A percentile compares a stretch with the other conserved stretches of the same genome.
Evolutionary conservation across 1,140 invertebrate species (phyloP).

Genomic region (Plodia interpunctella): DNA sequence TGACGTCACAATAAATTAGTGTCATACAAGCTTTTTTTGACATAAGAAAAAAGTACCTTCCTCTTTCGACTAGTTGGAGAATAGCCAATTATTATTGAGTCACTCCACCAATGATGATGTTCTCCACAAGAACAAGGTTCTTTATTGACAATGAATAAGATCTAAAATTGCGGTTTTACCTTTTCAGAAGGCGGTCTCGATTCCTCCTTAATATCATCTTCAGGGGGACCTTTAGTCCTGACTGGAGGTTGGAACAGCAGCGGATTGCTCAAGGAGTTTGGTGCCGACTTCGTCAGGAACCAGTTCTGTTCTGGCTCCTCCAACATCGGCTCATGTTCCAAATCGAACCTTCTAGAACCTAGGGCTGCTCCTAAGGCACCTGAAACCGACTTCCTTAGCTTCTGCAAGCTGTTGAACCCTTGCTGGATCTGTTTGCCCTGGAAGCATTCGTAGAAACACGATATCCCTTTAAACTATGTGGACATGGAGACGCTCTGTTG

Average conservation of each 20-base stretch:
- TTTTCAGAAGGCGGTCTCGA: slow-evolving; percentile 53
- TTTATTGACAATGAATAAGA: too few relatives aligned
- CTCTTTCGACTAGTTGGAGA: too few relatives aligned
- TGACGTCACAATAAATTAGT: too few relatives aligned
- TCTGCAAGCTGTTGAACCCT: slow-evolving; percentile 82
- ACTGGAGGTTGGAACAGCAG: slow-evolving; percentile 53
- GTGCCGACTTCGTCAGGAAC: slow-evolving; percentile 87
- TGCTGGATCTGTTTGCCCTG: slow-evolving; percentile 73
- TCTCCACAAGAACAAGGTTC: too few relatives aligned
- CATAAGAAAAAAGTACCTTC: too few relatives aligned
- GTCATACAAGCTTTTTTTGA: too few relatives aligned
- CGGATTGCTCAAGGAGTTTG: slow-evolving; percentile 85
- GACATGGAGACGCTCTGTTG: slow-evolving; percentile 30
- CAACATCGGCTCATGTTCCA: slow-evolving; percentile 67
- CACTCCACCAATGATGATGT: too few relatives aligned
- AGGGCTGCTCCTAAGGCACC: slow-evolving; percentile 79
- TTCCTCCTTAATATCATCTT: slow-evolving; percentile 62
- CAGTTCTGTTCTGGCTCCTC: slow-evolving; percentile 81
- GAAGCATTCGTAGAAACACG: slow-evolving; percentile 75
- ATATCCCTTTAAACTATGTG: slow-evolving; percentile 73
- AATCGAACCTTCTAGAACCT: slow-evolving; percentile 65
- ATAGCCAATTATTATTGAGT: too few relatives aligned
- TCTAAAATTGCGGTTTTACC: too few relatives aligned
- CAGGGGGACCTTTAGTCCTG: slow-evolving; percentile 45
- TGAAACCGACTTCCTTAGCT: slow-evolving; percentile 82